Evolutionary conservation across 1,140 invertebrate species (phyloP).

Genomic region (Gonioctena quinquepunctata): DNA sequence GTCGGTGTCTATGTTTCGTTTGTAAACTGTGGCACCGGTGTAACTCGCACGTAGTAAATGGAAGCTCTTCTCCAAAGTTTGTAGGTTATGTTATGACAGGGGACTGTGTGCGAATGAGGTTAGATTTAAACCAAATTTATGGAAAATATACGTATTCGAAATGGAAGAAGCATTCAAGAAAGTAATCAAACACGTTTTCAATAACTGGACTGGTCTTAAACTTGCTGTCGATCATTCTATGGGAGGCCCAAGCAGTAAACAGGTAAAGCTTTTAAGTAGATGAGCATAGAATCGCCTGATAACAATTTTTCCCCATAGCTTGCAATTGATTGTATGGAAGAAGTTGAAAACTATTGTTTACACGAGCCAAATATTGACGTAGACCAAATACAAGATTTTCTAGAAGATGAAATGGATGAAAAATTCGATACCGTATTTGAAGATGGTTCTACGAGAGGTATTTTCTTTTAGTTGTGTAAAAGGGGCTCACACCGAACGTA

Average conservation of each 20-base stretch:
- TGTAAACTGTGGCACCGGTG: no score
- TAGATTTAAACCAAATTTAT: no score
- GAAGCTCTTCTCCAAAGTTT: no score
- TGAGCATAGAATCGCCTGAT: not conserved
- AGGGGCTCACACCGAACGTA: no score
- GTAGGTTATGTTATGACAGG: no score
- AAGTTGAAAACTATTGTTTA: constrained; percentile 64
- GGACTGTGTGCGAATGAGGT: no score
- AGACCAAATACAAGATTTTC: constrained; percentile 62
- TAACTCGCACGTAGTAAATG: no score
- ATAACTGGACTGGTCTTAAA: constrained; percentile 67
- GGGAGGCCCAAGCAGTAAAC: constrained; percentile 66
- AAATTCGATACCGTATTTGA: constrained; percentile 69
- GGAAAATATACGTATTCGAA: not conserved
- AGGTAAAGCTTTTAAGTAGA: constrained; percentile 52
- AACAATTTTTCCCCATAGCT: constrained; percentile 58
- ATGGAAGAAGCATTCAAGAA: constrained; percentile 55
- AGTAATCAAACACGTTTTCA: constrained; percentile 65
- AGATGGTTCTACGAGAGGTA: constrained; percentile 63
- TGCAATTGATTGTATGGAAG: constrained; percentile 63
- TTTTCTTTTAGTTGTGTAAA: no score
- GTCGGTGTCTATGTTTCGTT: no score
- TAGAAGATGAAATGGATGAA: constrained; percentile 68
- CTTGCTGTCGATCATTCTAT: constrained; percentile 69
- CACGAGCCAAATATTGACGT: constrained; percentile 60